Evolutionary conservation across 2,797 vertebrate species (phyloP), one percentile per base, ranked within the genome.

Genomic region (Octomys mimax): DNA sequence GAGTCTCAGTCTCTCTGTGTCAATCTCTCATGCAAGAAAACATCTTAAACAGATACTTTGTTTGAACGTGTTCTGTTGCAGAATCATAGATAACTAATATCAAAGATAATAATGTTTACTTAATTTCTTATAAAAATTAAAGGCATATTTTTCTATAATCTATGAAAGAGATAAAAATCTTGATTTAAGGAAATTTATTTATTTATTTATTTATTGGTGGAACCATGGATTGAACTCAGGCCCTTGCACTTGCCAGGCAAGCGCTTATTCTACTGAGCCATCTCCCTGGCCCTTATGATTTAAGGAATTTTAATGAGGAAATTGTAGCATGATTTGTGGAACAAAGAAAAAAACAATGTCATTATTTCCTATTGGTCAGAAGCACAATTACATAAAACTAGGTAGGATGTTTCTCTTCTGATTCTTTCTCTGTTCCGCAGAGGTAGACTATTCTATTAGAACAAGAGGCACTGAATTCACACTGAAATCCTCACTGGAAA

Each of bases 51-150:
- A 79, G 5, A 75, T 79, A 70, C 92, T 94, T 92, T 73, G 14
- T 13, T 93, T 62, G 21, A 10, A 75, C 21, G 22, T 11, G 0
- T 57, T 66, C 2, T 52, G 9, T 61, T 70, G 26, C 6, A 77
- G 66, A 80, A 87, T 22, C 10, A 36, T 26, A 90, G 39, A 59
- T 52, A 68, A 49, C 57, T 88, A 68, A 85, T 87, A 71, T 31
- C 46, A 92, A 71, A 62, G 11, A 54, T n/a, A 6, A 46, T 28
- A 31, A 70, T 33, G 5, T 70, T 95, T 71, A 52, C 33, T 91
- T 68, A 28, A 54, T 71, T 86, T 86, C 91, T 79, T 22, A 36
- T 57, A 91, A 92, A 96, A 92, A 68, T 89, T 14, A 84, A 96
- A 93, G 2, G 6, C 3, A 54, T 66, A 6, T 2, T n/a, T 42